Conservation (phyloP, 1,140 invertebrate genomes). For the Solen grandis region DNA sequence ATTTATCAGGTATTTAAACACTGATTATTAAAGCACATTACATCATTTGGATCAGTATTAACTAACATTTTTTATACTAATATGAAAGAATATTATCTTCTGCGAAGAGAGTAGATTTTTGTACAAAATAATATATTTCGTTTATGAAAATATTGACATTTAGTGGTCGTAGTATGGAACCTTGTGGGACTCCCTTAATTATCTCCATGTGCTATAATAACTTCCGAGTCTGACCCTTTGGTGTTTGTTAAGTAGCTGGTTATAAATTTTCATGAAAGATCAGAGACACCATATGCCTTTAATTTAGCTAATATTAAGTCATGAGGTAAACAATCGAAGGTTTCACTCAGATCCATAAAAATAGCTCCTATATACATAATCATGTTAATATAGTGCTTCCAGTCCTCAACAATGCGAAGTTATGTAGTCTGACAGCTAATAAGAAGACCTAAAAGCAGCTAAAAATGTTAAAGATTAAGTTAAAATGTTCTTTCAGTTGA, state of each 20-base stretch:
- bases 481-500: constrained; percentile 13
- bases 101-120: neutral
- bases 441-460: constrained; percentile 18
- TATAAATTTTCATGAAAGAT: neutral
- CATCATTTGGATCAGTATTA: neutral
- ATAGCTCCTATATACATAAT: constrained; percentile 2
- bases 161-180: constrained; percentile 14
- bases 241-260: neutral
- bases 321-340: too few species aligned
- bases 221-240: constrained; percentile 5
- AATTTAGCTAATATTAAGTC: neutral
- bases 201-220: neutral
- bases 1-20: neutral
- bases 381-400: neutral
- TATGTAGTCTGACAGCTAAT: constrained; percentile 8
- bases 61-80: neutral
- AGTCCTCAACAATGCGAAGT: neutral
- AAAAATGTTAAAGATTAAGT: constrained; percentile 12
- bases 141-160: constrained; percentile 29
- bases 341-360: constrained; percentile 4
- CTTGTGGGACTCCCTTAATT: constrained; percentile 5
- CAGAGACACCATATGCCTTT: neutral
- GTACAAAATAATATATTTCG: constrained; percentile 19
- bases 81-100: constrained; percentile 12
- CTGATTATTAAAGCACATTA: too few species aligned